Percentiles rank a stretch among this genome's conserved stretches.
Conservation (phyloP, 2,888 invertebrate species). For the Thereva nobilitata region DNA sequence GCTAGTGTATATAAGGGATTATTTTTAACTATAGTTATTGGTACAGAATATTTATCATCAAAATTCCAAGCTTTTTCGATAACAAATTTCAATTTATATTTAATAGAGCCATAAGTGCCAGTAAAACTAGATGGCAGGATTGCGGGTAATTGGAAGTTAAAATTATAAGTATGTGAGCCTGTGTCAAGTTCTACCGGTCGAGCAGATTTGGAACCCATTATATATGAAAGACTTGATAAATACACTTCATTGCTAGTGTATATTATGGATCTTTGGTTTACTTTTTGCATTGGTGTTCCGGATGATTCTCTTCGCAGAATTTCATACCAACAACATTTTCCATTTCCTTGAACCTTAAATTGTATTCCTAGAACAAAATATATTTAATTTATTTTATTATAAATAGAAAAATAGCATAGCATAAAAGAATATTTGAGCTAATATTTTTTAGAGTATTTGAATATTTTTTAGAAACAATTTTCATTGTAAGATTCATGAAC, state of each 20-base stretch:
- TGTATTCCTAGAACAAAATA: conserved; percentile 51
- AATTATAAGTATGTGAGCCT: conserved; percentile 53
- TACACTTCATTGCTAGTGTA: conserved; percentile 56
- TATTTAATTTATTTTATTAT: no score
- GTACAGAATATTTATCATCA: conserved; percentile 54
- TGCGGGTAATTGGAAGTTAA: conserved; percentile 50
- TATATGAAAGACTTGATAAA: conserved; percentile 51
- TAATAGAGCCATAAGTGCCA: conserved; percentile 55
- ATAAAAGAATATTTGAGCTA: background rate
- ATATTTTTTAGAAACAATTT: no score
- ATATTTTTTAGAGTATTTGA: no score
- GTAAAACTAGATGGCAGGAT: conserved; percentile 55
- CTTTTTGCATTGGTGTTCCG: conserved; percentile 44
- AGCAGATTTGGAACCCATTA: conserved; percentile 53
- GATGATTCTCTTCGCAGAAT: conserved; percentile 51
- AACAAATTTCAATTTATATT: conserved; percentile 55
- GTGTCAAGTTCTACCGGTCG: conserved; percentile 49
- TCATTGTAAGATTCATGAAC: no score
- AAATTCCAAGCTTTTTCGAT: conserved; percentile 58
- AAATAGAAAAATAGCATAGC: background rate
- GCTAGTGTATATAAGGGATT: conserved; percentile 45
- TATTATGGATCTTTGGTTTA: conserved; percentile 52
- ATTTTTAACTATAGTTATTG: conserved; percentile 52
- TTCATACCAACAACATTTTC: conserved; percentile 58
- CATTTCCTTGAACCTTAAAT: conserved; percentile 56